Evolutionary conservation across 2,888 invertebrate species (phyloP).

Genomic region (Odontothrips loti): DNA sequence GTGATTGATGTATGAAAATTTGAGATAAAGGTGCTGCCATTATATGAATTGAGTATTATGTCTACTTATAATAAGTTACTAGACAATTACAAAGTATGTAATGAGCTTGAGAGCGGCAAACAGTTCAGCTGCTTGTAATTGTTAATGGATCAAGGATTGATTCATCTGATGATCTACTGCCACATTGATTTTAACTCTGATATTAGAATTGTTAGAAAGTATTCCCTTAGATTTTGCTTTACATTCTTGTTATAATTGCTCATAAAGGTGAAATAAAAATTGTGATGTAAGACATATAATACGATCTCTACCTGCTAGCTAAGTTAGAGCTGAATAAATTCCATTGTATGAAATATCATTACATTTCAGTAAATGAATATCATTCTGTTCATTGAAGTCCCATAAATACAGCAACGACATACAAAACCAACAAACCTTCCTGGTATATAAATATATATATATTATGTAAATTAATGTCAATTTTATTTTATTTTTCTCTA

Average conservation of each 20-base stretch:
- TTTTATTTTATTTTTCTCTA: neutral
- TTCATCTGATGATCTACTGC: neutral
- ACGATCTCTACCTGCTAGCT: constrained; percentile 23
- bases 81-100: neutral
- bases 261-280: neutral
- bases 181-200: neutral
- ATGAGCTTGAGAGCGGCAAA: neutral
- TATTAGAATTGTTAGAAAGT: constrained; percentile 21
- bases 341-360: neutral
- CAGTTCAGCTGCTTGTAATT: neutral
- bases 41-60: neutral
- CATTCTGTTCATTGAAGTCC: neutral
- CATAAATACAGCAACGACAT: no score
- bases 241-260: constrained; percentile 15
- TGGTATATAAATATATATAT: no score
- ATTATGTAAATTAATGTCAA: no score
- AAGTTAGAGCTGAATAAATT: constrained; percentile 1
- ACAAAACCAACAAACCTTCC: no score
- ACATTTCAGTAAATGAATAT: neutral
- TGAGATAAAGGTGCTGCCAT: neutral
- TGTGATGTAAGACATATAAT: neutral
- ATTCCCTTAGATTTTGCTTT: neutral
- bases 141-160: neutral
- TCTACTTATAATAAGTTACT: neutral
- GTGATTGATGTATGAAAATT: neutral